Evolutionary conservation across 1,140 invertebrate species (phyloP).

Genomic region (Apis dorsata): DNA sequence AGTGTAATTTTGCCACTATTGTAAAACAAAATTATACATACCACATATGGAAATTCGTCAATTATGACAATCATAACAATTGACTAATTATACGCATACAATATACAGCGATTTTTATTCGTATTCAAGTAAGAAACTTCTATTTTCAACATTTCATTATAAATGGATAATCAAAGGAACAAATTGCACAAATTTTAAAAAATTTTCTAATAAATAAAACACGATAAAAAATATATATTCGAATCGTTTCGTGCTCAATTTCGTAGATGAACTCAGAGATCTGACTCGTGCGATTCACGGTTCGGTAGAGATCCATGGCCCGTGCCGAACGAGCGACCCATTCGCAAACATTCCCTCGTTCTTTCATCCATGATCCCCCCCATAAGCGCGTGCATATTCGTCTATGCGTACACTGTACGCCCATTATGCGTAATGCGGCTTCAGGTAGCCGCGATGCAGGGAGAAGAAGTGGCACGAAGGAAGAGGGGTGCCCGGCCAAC

Average conservation of each 20-base stretch:
- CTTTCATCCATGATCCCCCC: constrained; percentile 4
- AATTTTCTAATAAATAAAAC: no score
- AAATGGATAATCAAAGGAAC: no score
- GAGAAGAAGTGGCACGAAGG: constrained; percentile 62
- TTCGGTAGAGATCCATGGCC: constrained; percentile 18
- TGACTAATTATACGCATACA: no score
- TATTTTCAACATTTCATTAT: no score
- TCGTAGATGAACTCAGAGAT: background rate
- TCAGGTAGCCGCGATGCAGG: constrained; percentile 53
- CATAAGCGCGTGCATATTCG: constrained; percentile 50
- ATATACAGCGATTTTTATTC: no score
- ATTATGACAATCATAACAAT: no score
- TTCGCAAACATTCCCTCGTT: background rate
- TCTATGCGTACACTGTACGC: constrained; percentile 49
- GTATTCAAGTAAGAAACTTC: no score
- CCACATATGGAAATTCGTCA: no score
- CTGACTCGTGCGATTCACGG: constrained; percentile 37
- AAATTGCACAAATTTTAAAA: no score
- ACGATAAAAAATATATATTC: no score
- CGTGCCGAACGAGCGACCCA: constrained; percentile 38
- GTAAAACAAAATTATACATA: no score
- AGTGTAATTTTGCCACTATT: no score
- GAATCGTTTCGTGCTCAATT: background rate
- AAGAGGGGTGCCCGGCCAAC: constrained; percentile 64
- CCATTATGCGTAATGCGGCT: constrained; percentile 66